Evolutionary conservation across 2,113 vertebrate genomes (phyloP).

Genomic region (Zingel zingel): DNA sequence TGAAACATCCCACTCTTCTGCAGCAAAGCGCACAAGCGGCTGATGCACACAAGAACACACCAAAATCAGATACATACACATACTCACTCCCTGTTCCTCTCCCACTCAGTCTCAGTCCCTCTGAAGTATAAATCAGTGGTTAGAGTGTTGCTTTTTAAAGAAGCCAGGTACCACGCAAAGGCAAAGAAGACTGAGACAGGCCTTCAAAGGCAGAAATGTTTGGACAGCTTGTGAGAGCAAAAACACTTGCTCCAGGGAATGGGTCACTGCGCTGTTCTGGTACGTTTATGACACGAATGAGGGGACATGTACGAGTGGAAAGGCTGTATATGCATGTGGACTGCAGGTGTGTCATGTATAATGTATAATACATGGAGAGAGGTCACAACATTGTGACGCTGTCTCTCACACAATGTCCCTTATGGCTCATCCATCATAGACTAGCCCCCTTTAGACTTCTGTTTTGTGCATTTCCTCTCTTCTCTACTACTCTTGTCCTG

Average conservation of each 20-base stretch:
- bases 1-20: constrained; percentile 33
- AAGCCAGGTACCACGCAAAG: constrained; percentile 43
- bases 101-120: constrained; percentile 44
- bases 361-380: constrained; percentile 41
- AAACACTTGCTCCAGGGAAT: constrained; percentile 43
- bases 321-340: constrained; percentile 31
- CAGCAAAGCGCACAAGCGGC: constrained; percentile 7
- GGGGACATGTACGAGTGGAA: constrained; percentile 10
- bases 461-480: constrained; percentile 30
- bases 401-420: constrained; percentile 43
- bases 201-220: constrained; percentile 56
- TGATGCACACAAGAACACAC: constrained; percentile 26
- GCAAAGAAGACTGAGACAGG: constrained; percentile 32
- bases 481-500: not conserved
- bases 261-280: constrained; percentile 36
- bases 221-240: constrained; percentile 55
- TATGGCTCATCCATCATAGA: constrained; percentile 31
- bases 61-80: constrained; percentile 21
- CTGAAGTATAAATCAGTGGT: constrained; percentile 57
- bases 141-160: constrained; percentile 51
- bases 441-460: constrained; percentile 8
- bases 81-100: constrained; percentile 25
- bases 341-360: constrained; percentile 51
- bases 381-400: constrained; percentile 36
- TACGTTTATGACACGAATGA: constrained; percentile 30